Evolutionary conservation across 2,113 vertebrate species (phyloP), one percentile per base, ranked within the genome.

Genomic region (Anthoscopus minutus): DNA sequence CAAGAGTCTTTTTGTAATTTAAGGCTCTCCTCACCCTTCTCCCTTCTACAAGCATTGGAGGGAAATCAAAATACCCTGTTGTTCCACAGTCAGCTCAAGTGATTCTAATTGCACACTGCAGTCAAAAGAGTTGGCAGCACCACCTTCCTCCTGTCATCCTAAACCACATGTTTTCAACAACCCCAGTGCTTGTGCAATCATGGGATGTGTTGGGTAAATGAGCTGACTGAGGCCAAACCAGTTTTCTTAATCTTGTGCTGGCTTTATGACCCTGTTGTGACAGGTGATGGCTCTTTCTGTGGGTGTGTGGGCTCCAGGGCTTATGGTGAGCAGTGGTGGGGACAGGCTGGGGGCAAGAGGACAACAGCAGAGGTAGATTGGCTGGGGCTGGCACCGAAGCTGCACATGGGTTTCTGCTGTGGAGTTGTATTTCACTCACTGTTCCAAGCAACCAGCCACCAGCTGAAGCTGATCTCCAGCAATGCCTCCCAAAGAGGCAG

Each of bases 261-360:
- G 28, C 7, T 78, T 86, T 73, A 30, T 44, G 24, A 20, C 19
- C 30, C 18, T 40, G 33, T 25, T 69, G 21, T 66, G 56, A 37
- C 25, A 60, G 20, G 10, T 15, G 12, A 1, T 22, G 10, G 10
- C 35, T 84, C 28, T n/a, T 78, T 20, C 48, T 8, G 2, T 12
- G 38, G 11, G 8, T 54, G 12, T 0, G 0, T 2, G 6, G 14
- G 44, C 51, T 74, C 33, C 48, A 72, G 62, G 7, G 16, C 3
- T 78, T 38, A 12, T 0, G 4, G 30, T 27, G 62, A 65, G 37
- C 48, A 30, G n/a, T 23, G 23, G 11, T 6, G 22, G 25, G 15
- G 25, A 37, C 10, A 27, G 71, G 37, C 6, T 10, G 3, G 44
- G 33, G 58, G 11, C 69, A 66, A 70, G n/a, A 84, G 17, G 37